Conservation (phyloP, 2,888 invertebrate genomes). For the Minunthozetes semirufus region DNA sequence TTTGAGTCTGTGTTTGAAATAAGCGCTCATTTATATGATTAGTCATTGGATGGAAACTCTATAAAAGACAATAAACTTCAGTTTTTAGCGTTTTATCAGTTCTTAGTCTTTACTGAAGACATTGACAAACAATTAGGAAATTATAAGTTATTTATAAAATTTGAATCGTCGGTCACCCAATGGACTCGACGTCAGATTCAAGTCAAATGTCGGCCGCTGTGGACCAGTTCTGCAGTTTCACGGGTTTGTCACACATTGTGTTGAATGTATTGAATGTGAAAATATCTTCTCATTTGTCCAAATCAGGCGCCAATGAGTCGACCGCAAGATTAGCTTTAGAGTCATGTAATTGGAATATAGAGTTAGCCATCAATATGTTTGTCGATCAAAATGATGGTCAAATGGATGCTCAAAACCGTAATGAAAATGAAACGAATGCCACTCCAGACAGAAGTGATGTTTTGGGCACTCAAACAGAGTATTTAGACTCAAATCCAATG, state of each 20-base stretch:
- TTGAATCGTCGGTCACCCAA: not conserved
- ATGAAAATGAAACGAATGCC: not conserved
- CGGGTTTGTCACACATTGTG: constrained; percentile 33
- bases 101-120: not conserved
- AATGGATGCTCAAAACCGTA: not conserved
- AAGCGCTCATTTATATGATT: constrained; percentile 14
- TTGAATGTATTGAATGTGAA: too few relatives aligned
- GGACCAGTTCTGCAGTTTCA: constrained; percentile 42
- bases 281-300: not conserved
- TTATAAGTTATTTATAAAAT: not conserved
- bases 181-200: constrained; percentile 39
- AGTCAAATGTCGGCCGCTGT: constrained; percentile 28
- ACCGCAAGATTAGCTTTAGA: constrained; percentile 49
- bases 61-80: constrained; percentile 12
- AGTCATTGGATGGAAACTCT: not conserved
- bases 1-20: constrained; percentile 7
- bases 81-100: not conserved
- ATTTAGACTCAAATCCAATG: not conserved
- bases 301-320: constrained; percentile 45
- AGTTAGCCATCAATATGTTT: constrained; percentile 53
- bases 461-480: constrained; percentile 4
- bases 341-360: constrained; percentile 51
- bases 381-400: constrained; percentile 47
- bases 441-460: constrained; percentile 9
- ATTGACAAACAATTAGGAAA: not conserved